These are phyloP conservation scores for Tenthredo mesomela DNA, from an alignment of 2,888 invertebrate species.

Conservation along the genomic window DNA sequence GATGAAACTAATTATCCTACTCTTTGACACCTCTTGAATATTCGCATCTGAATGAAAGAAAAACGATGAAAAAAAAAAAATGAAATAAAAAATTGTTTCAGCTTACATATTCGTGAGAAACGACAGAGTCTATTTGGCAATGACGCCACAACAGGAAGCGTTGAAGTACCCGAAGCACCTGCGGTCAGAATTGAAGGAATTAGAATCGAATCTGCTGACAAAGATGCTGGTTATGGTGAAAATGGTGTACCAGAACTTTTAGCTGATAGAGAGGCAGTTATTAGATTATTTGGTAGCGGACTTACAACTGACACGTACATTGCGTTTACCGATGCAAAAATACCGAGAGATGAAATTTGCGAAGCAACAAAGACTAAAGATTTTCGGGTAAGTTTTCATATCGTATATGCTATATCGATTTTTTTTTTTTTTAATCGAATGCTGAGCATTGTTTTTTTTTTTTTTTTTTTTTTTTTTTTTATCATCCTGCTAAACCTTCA, in stretches of 20 bases:
- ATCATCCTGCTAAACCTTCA: background rate
- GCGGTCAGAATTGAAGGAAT: constrained; percentile 79
- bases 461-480: too few species aligned
- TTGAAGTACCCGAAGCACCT: background rate
- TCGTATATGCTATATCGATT: too few species aligned
- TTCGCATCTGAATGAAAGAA: background rate
- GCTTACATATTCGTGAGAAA: background rate
- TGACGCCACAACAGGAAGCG: background rate
- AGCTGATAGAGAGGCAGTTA: constrained; percentile 80
- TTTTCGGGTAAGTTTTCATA: constrained; percentile 77
- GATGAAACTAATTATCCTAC: constrained; percentile 6
- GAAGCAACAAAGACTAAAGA: constrained; percentile 80
- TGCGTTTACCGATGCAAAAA: constrained; percentile 84
- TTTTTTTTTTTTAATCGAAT: too few species aligned
- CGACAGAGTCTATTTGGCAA: background rate
- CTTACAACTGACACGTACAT: constrained; percentile 84
- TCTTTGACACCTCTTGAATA: background rate
- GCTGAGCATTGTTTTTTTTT: too few species aligned
- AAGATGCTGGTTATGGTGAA: constrained; percentile 79
- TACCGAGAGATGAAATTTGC: constrained; percentile 82
- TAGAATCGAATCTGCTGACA: constrained; percentile 81
- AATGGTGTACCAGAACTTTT: constrained; percentile 86
- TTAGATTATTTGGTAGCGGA: constrained; percentile 88
- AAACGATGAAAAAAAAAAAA: background rate
- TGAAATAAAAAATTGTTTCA: background rate